phyloP scores from a whole-genome alignment of 2,113 vertebrate species.

The Petrocephalus microphthalmus region DNA sequence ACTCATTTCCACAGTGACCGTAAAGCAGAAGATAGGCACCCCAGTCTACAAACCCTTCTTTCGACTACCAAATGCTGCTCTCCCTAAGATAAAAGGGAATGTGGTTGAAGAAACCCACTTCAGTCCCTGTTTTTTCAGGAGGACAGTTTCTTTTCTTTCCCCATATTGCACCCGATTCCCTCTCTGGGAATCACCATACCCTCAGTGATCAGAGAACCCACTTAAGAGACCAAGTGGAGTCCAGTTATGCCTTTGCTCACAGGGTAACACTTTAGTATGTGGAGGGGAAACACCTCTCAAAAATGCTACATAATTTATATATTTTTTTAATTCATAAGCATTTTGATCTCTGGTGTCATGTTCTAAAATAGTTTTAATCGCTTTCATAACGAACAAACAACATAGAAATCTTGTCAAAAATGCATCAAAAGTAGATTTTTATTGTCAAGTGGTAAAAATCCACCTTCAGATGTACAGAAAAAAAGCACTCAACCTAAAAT shows the following conservation, averaged over 20 bases:
- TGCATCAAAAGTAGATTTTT: conserved; percentile 66
- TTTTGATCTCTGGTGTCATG: background rate
- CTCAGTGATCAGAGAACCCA: background rate
- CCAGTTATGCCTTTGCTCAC: background rate
- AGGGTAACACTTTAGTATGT: background rate
- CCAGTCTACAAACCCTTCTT: background rate
- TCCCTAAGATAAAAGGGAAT: background rate
- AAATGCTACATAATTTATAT: background rate
- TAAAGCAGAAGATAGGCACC: background rate
- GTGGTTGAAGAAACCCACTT: background rate
- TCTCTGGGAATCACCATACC: background rate
- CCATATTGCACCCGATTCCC: background rate
- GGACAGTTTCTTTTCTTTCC: background rate
- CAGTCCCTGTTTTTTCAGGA: background rate
- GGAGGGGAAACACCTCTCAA: background rate
- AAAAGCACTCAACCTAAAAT: conserved; percentile 32
- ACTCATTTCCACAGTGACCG: background rate
- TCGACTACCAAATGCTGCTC: background rate
- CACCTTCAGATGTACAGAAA: conserved; percentile 57
- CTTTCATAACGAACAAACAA: background rate
- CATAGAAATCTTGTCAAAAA: conserved; percentile 32
- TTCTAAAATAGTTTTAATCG: background rate
- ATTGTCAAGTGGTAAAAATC: conserved; percentile 65
- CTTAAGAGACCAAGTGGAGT: background rate
- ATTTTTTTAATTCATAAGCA: background rate